Evolutionary conservation across 2,888 invertebrate species (phyloP), one percentile per base, ranked within the genome.

Genomic region (Drosophila monieri): DNA sequence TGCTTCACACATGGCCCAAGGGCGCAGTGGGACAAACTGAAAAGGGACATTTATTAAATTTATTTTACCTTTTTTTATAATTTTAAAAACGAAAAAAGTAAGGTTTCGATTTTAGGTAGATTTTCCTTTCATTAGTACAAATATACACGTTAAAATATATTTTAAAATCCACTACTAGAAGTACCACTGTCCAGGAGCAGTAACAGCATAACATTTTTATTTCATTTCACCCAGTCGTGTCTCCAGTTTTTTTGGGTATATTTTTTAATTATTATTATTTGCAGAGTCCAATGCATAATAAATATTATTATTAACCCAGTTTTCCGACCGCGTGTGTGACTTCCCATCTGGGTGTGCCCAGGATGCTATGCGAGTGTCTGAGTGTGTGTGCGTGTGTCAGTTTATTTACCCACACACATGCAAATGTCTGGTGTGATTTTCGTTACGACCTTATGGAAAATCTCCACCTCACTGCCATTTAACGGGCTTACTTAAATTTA

Each of bases 261-360:
- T 76, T 73, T 66, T 74, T 77, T 77, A 78, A 81, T 81, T 78
- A 79, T 83, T 76, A 69, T 75, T 86, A 75, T 80, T 84, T 78
- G 76, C 74, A 61, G 71, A 74, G 76, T 73, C 74, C 70, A 72
- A 77, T 75, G 85, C 73, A 85, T 83, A 85, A 85, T 81, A 81
- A 85, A 81, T 81, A 77, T 79, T 72, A 79, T 75, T 79, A 81
- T 81, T 81, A 81, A 81, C 85, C 85, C 77, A 81, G 73, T 85
- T 81, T 71, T 59, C 21, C 39, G 30, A 27, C 15, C 43, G 18
- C 18, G 44, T 35, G 32, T 46, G 44, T 18, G 48, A 30, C 51
- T 72, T 37, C 30, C 51, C 69, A 39, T 18, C 46, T 47, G 51
- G 27, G 21, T 48, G 37, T 44, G 53, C 32, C 43, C 23, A 18